These are phyloP conservation scores for Chiloscyllium plagiosum DNA, from an alignment of 2,113 vertebrate species.

Conservation along the genomic window DNA sequence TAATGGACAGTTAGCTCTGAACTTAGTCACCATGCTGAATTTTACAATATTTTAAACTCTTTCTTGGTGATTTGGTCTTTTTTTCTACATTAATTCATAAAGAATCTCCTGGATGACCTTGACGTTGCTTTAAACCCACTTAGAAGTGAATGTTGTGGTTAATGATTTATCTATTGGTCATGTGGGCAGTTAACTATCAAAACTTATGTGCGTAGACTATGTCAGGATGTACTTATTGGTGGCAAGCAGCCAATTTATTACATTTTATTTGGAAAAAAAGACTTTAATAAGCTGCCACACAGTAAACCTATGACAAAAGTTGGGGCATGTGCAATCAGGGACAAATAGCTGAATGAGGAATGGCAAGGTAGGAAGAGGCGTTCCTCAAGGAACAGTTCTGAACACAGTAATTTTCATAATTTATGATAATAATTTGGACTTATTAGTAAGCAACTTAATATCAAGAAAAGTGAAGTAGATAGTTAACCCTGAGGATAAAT, in stretches of 20 bases:
- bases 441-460: neutral
- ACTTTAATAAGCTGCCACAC: neutral
- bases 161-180: constrained; percentile 28
- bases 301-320: neutral
- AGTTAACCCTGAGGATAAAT: neutral
- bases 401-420: neutral
- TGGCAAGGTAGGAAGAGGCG: neutral
- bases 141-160: constrained; percentile 1
- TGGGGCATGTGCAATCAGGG: neutral
- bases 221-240: constrained; percentile 13
- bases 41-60: neutral
- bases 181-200: constrained; percentile 29
- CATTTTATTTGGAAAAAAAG: neutral
- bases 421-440: neutral
- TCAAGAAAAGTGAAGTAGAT: neutral
- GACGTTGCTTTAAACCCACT: neutral
- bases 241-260: neutral
- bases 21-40: neutral
- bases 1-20: neutral
- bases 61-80: neutral
- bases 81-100: constrained; percentile 6
- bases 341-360: neutral
- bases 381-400: neutral
- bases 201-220: constrained; percentile 4
- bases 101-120: constrained; percentile 8